Evolutionary conservation across 92 coral and sea anemone genomes (phyloP).

Genomic region (Virgularia gustaviana): DNA sequence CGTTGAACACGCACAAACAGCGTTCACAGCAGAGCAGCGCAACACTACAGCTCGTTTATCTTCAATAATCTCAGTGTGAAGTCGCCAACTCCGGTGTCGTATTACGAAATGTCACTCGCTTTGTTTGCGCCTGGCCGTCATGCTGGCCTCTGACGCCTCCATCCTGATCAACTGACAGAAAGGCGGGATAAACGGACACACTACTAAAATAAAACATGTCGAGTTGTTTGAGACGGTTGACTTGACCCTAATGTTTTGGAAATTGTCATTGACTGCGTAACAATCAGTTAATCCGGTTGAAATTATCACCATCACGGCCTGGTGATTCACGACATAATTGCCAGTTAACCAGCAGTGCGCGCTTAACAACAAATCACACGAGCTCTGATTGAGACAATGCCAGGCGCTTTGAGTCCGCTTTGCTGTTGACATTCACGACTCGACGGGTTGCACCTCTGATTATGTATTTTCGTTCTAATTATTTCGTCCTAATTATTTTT

Average conservation of each 20-base stretch:
- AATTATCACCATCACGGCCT: constrained; percentile 15
- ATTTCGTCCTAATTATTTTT: no score
- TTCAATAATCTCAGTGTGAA: constrained; percentile 7
- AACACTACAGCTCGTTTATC: not conserved
- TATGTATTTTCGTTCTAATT: constrained; percentile 31
- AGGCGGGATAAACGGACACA: constrained; percentile 34
- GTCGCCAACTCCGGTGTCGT: constrained; percentile 23
- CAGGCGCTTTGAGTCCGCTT: not conserved
- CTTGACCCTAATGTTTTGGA: constrained; percentile 40
- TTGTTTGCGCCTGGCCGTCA: constrained; percentile 34
- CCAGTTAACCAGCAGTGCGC: constrained; percentile 1
- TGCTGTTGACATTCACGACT: constrained; percentile 24
- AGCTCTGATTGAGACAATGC: constrained; percentile 27
- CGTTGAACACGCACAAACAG: no score
- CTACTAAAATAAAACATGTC: constrained; percentile 38
- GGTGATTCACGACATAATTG: constrained; percentile 20
- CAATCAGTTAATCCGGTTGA: constrained; percentile 38
- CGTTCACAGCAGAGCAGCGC: no score
- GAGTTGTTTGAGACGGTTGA: constrained; percentile 26
- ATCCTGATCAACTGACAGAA: constrained; percentile 23
- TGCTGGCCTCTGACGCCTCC: constrained; percentile 34
- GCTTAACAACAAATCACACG: not conserved
- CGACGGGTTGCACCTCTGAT: constrained; percentile 19
- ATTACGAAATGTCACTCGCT: constrained; percentile 28
- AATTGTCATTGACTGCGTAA: constrained; percentile 43